Percentiles rank a stretch among this genome's conserved stretches.
Evolutionary conservation across 2,113 vertebrate genomes (phyloP).

Genomic region (Sylvietta virens): DNA sequence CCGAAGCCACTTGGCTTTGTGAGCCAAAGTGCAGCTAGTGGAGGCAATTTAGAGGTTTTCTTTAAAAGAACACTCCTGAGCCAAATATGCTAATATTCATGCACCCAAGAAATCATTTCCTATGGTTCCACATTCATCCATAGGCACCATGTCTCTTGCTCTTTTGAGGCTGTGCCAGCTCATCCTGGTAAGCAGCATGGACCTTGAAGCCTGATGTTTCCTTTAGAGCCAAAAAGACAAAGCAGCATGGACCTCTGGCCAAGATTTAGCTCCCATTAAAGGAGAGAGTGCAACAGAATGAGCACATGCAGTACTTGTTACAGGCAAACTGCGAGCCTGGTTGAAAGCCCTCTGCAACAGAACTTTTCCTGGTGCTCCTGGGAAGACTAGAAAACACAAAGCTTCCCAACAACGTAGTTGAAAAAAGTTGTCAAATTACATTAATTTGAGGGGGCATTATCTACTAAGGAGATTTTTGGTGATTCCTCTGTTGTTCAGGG

Average conservation of each 20-base stretch:
- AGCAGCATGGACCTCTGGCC: neutral
- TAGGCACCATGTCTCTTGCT: neutral
- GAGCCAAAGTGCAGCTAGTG: neutral
- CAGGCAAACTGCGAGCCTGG: neutral
- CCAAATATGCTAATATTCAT: neutral
- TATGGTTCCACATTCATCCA: neutral
- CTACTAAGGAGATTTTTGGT: neutral
- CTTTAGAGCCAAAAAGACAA: neutral
- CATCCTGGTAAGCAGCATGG: neutral
- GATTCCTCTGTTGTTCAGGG: neutral
- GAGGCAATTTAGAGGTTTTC: neutral
- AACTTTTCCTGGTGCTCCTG: neutral
- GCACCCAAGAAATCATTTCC: neutral
- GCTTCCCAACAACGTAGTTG: accelerated
- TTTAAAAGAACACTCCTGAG: neutral
- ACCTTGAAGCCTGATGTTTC: neutral
- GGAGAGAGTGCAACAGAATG: neutral
- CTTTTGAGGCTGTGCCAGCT: neutral
- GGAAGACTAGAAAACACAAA: neutral
- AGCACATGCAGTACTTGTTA: neutral
- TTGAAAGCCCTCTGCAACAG: neutral
- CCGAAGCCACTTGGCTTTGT: neutral
- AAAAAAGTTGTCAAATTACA: neutral
- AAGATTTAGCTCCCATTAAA: neutral
- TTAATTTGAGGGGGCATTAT: neutral